Evolutionary conservation across 2,888 invertebrate genomes (phyloP), one percentile per base, ranked within the genome.

Genomic region (Mycalesis mineus): DNA sequence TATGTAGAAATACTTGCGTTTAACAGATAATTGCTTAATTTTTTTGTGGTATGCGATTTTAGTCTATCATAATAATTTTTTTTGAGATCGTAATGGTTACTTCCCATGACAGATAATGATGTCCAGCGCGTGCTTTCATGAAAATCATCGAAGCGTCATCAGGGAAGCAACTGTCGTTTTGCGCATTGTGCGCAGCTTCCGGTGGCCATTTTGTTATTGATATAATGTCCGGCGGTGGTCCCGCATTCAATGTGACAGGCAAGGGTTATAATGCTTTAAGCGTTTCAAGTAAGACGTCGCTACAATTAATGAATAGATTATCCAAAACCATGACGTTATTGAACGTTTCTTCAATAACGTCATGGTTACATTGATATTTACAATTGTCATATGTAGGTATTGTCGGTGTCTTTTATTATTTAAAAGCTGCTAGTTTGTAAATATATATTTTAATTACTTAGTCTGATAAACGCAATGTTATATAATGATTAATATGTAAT

Each of bases 111-210:
- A 64, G 57, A 64, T 61, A 58, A 69, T 70, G 66, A 62, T 61
- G 70, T 72, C 68, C 67, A 65, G 67, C 64, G 62, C 55, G 62
- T 61, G 66, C 66, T 69, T 73, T 70, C 63, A 71, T 55, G 55
- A 52, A 64, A 68, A 57, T 68, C 69, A 70, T 59, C 58, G 65
- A 47, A 68, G 74, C 76, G 65, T 66, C 65, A 59, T 63, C 58
- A 58, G 57, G 65, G 66, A 63, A 63, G 65, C 71, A 68, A 69
- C 71, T 71, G 70, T 69, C 62, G 62, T 56, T 65, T 61, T 58
- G 58, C 57, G 58, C 60, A 60, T 62, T 61, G 65, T 68, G 64
- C 62, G 53, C 40, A 14, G 59, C 65, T 71, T 72, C 71, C 72
- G 71, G 64, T 54, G 49, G 62, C 61, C 65, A 66, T 68, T 60